Percentiles rank a stretch among this genome's conserved stretches.
phyloP scores from a whole-genome alignment of 2,888 invertebrate species.

The Dryobota labecula region DNA sequence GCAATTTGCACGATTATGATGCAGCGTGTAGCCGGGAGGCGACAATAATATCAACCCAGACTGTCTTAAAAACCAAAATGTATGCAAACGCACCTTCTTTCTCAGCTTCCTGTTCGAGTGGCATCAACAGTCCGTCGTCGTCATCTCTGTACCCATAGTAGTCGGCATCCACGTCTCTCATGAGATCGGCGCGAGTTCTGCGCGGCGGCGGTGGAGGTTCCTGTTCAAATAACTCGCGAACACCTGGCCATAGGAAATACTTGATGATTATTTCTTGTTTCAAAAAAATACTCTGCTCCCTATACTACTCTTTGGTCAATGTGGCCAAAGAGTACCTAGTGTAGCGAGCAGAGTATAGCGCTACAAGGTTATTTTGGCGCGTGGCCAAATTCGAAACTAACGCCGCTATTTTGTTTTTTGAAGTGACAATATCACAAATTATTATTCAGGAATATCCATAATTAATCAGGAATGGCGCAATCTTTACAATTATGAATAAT shows the following conservation, averaged over 20 bases:
- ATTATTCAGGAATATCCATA: no score
- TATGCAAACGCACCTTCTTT: constrained; percentile 89
- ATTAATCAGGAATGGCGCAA: no score
- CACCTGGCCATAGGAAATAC: constrained; percentile 90
- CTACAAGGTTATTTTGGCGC: no score
- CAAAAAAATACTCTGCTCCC: neutral
- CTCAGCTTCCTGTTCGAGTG: constrained; percentile 96
- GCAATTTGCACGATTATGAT: neutral
- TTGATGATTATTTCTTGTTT: neutral
- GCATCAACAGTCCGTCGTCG: constrained; percentile 98
- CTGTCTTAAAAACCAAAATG: neutral
- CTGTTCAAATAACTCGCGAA: constrained; percentile 99
- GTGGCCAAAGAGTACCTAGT: neutral
- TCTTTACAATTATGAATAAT: no score
- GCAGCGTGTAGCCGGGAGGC: neutral
- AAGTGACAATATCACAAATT: no score
- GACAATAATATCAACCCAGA: neutral
- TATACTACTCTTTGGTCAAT: neutral
- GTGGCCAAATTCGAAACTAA: no score
- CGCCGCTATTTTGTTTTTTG: no score
- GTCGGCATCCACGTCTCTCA: constrained; percentile 99
- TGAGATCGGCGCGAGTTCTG: constrained; percentile 98
- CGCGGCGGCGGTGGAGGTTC: constrained; percentile 97
- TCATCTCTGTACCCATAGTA: constrained; percentile 99
- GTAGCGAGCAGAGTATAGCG: neutral